Evolutionary conservation across 2,797 vertebrate genomes (phyloP), one percentile per base, ranked within the genome.

Genomic region (Sebastes glaucus): DNA sequence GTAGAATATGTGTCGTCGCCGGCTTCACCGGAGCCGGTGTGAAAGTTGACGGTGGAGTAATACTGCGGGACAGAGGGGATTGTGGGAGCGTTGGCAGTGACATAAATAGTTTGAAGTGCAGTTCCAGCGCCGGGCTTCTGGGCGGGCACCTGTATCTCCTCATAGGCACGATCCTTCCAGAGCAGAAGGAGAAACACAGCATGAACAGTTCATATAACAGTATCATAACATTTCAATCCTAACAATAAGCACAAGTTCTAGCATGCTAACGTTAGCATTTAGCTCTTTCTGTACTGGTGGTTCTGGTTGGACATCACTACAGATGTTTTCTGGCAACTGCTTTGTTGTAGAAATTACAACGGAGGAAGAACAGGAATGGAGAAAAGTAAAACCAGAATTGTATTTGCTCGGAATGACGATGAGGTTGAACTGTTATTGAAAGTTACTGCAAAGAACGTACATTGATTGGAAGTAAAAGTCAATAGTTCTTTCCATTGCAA

Each of bases 91-190:
- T n/a, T 46, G 1, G 27, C 65, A 1, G n/a, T 72, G 52, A n/a
- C 14, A 53, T 83, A 78, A 63, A 79, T 22, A 0, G n/a, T 3
- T 4, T 46, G n/a, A 0, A 76, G 2, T 11, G 64, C 38, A 69
- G 78, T 56, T 80, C 13, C 74, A 11, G 64, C 14, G 8, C 6
- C 35, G 0, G 57, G 13, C 68, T 46, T 46, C 25, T 61, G 69
- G 14, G 20, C 1, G 10, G 0, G 5, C 11, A 83, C 63, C 25
- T 16, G 9, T 16, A 90, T 74, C 33, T 92, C 81, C 14, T 88
- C 84, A 28, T 88, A 88, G 23, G 69, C 1, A 10, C 67, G 7
- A 3, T 80, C 71, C 85, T 90, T 49, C 20, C 42, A 77, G 18
- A 3, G 23, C 52, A 64, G 20, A 56, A 60, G 2, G 8, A 71